Percentiles rank a stretch among this genome's conserved stretches.
Conservation (phyloP, 2,888 invertebrate species). For the Polydrusus cervinus region DNA sequence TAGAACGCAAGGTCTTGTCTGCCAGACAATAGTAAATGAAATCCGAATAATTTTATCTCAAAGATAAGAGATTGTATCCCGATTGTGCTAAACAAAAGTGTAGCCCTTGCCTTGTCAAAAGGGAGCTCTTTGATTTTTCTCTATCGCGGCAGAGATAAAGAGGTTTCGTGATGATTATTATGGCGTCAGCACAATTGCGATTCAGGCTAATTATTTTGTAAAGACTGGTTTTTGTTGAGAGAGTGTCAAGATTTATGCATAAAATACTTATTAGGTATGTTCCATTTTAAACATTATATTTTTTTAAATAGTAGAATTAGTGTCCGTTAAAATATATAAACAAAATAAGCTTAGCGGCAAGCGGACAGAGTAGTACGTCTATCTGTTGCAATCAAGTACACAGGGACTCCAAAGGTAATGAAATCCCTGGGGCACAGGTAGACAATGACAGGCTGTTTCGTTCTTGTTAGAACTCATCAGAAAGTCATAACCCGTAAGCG, state of each 20-base stretch:
- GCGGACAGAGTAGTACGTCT: no score
- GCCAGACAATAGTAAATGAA: constrained; percentile 48
- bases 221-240: constrained; percentile 1
- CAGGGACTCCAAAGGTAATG: no score
- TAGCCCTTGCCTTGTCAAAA: constrained; percentile 35
- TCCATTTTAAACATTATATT: no score
- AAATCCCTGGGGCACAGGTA: no score
- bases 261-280: not conserved
- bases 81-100: constrained; percentile 53
- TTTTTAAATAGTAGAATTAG: no score
- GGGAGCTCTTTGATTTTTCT: constrained; percentile 42
- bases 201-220: constrained; percentile 34
- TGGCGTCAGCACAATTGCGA: constrained; percentile 35
- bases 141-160: constrained; percentile 35
- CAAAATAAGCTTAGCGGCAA: no score
- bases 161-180: constrained; percentile 36
- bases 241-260: not conserved
- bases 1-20: no score
- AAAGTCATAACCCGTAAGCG: no score
- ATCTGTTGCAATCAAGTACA: no score
- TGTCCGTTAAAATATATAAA: no score
- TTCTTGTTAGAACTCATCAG: no score
- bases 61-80: constrained; percentile 46
- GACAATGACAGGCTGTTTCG: no score
- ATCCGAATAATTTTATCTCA: constrained; percentile 48